Conservation (phyloP, 2,888 invertebrate species). For the Stenotaenia linearis region DNA sequence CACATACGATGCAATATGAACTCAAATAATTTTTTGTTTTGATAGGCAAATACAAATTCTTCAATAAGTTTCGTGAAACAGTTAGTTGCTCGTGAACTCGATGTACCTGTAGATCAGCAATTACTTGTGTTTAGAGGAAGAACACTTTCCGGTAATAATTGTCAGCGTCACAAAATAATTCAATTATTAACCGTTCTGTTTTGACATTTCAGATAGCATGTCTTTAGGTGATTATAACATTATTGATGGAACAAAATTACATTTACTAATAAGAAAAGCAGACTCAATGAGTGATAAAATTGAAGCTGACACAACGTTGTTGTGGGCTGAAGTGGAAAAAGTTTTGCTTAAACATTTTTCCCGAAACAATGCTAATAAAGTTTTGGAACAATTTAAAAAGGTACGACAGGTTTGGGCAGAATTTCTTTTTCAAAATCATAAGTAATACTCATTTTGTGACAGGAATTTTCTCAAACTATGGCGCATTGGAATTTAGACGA, state of each 20-base stretch:
- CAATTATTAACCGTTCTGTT: background rate
- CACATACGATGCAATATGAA: background rate
- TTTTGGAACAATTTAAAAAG: constrained; percentile 39
- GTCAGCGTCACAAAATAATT: background rate
- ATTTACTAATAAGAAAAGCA: constrained; percentile 37
- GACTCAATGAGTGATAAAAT: background rate
- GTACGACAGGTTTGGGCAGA: too few relatives aligned
- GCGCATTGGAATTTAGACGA: constrained; percentile 38
- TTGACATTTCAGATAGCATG: background rate
- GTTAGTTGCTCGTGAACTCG: constrained; percentile 38
- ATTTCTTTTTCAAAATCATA: too few relatives aligned
- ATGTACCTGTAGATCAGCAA: constrained; percentile 40
- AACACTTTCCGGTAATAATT: constrained; percentile 38
- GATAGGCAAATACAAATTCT: constrained; percentile 31
- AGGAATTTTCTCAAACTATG: constrained; percentile 29
- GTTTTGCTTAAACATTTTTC: constrained; percentile 39
- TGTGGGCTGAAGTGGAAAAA: constrained; percentile 38
- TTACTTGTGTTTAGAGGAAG: constrained; percentile 40
- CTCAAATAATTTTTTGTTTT: background rate
- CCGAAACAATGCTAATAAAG: constrained; percentile 38
- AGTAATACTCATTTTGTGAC: background rate
- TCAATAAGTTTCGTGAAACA: constrained; percentile 38
- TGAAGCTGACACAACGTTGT: constrained; percentile 9
- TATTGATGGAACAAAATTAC: constrained; percentile 38
- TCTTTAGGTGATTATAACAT: constrained; percentile 38